Conservation (phyloP, 2,888 invertebrate genomes). For the Nephrocerus scutellatus region DNA sequence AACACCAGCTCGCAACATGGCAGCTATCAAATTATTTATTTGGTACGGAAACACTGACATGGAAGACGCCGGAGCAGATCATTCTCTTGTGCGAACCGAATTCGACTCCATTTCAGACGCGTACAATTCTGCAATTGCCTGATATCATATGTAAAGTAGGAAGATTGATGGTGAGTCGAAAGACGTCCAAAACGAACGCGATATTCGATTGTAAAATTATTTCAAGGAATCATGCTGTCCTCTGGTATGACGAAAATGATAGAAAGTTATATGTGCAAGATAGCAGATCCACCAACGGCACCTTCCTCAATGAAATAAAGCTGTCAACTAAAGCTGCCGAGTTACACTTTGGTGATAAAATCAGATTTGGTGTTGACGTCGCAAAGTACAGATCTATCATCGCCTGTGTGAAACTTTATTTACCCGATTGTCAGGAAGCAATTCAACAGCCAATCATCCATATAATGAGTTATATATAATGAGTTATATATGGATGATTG, state of each 20-base stretch:
- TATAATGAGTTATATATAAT: no score
- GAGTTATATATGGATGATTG: no score
- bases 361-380: conserved; percentile 99
- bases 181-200: conserved; percentile 85
- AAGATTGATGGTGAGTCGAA: conserved; percentile 86
- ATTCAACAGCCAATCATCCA: no score
- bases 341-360: conserved; percentile 91
- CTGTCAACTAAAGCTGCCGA: conserved; percentile 78
- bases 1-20: no score
- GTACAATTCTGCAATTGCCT: conserved; percentile 41
- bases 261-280: conserved; percentile 88
- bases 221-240: conserved; percentile 92
- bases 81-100: conserved; percentile 85
- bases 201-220: conserved; percentile 99
- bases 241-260: conserved; percentile 84
- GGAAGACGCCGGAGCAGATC: no score
- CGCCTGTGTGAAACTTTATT: conserved; percentile 83
- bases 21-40: no score
- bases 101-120: conserved; percentile 80
- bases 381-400: conserved; percentile 98
- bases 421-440: conserved; percentile 95
- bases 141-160: conserved; percentile 70
- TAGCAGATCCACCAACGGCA: conserved; percentile 98
- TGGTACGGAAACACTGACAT: no score
- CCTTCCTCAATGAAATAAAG: conserved; percentile 93